phyloP scores from a whole-genome alignment of 2,797 vertebrate genomes.

The Megaceryle alcyon region DNA sequence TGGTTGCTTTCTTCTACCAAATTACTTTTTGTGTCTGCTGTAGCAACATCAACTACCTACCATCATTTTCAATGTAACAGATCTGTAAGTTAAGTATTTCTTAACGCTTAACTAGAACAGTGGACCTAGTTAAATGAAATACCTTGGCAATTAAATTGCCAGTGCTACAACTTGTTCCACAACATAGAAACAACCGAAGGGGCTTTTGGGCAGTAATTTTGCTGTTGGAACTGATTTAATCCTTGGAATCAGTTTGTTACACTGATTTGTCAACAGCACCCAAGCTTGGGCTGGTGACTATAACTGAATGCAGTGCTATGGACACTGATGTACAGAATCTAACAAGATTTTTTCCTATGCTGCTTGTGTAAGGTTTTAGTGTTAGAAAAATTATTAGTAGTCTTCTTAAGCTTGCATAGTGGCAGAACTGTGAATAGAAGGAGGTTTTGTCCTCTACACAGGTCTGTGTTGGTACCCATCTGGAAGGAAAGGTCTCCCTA shows the following conservation, averaged over 20 bases:
- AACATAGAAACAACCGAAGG: neutral
- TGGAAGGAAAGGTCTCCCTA: neutral
- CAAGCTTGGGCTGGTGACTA: neutral
- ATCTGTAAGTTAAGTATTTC: neutral
- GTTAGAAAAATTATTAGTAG: neutral
- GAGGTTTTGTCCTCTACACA: fast-evolving
- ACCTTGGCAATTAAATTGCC: neutral
- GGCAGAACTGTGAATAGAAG: neutral
- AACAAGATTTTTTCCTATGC: neutral
- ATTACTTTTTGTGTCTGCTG: neutral
- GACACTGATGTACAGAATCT: neutral
- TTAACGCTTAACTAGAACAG: neutral
- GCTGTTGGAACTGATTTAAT: neutral
- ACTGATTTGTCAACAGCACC: neutral
- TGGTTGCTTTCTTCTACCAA: neutral
- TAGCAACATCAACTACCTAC: neutral
- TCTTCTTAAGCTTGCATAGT: neutral
- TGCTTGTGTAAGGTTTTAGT: neutral
- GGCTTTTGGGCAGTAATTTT: neutral
- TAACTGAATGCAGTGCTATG: neutral
- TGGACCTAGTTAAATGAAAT: neutral
- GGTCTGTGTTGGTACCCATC: neutral
- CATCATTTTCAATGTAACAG: neutral
- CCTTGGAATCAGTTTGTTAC: neutral
- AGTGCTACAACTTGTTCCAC: neutral